Base-by-base conservation (phyloP, 2,113 vertebrate genomes). In the Onychorhynchus coronatus region DNA sequence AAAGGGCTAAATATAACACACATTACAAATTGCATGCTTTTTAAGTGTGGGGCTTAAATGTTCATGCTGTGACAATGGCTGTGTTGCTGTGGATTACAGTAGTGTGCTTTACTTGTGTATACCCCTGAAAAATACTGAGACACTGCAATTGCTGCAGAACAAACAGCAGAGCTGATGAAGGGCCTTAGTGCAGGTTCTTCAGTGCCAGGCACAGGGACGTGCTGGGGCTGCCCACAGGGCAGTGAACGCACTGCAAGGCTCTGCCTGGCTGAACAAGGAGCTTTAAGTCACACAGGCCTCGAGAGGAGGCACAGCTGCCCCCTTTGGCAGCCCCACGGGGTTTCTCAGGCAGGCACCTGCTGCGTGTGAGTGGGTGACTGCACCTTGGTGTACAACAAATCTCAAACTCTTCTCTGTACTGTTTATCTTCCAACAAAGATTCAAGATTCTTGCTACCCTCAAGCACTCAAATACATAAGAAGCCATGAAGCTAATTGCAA, bases 201-300 rank as follows among this genome's bases (percentile, higher is more conserved):
- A 95, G 35, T 79, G 79, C 89, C 79, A 96, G 71, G 86, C 89
- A 91, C 49, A 55, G 87, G 75, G 83, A 94, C 90, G 85, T 96
- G 49, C 59, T 94, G 84, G 47, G 55, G 37, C 71, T 84, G 59
- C n/a, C 68, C 70, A 46, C 41, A 65, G 67, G 94, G 39, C 68
- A 91, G n/a, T 66, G 50, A 56, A 85, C 14, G 70, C 8, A 11
- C 50, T 88, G 70, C 58, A 74, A 67, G 42, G 15, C 59, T 94
- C 80, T 91, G 21, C 44, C 93, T 82, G 39, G 55, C 28, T 72
- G 39, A 33, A 28, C 27, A 82, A 19, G 66, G 72, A 87, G 44
- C 88, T 89, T 47, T 55, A 85, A 93, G 79, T 86, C 76, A 63
- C 70, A 50, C 0, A n/a, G 31, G 61, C 90, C 39, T 41, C 8